Conservation (phyloP, 2,888 invertebrate genomes). For the Lottia scabra region DNA sequence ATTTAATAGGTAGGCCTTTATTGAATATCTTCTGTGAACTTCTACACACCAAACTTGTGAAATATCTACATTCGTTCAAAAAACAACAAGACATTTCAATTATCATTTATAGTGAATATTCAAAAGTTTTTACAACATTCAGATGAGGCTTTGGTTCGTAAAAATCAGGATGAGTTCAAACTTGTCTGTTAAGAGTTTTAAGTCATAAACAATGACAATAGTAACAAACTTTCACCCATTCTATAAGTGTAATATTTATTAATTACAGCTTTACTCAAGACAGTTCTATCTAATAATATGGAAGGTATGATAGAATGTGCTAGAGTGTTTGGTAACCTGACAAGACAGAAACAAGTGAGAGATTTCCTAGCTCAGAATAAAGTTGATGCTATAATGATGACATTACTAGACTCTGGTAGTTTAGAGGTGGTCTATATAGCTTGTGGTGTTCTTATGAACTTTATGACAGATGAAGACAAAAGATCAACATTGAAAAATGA, state of each 20-base stretch:
- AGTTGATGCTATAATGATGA: conserved; percentile 68
- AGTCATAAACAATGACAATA: no score
- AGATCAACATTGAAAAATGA: conserved; percentile 62
- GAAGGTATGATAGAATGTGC: conserved; percentile 79
- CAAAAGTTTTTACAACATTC: no score
- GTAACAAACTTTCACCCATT: background rate
- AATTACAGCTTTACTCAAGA: conserved; percentile 55
- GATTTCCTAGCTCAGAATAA: conserved; percentile 76
- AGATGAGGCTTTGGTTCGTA: no score
- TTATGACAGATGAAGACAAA: conserved; percentile 72
- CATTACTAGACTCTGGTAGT: conserved; percentile 73
- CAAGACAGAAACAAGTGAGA: conserved; percentile 78
- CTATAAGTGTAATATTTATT: background rate
- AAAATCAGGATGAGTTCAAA: no score
- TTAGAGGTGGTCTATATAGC: conserved; percentile 81
- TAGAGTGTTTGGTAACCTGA: conserved; percentile 85
- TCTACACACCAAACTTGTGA: no score
- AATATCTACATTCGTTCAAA: no score
- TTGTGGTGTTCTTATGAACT: conserved; percentile 86
- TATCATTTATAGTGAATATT: no score
- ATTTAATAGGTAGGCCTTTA: no score
- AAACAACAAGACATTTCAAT: no score
- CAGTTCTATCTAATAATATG: conserved; percentile 66
- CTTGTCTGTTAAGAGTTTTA: no score
- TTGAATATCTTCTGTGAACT: no score